Evolutionary conservation across 2,113 vertebrate species (phyloP).

Genomic region (Bothrops jararaca): DNA sequence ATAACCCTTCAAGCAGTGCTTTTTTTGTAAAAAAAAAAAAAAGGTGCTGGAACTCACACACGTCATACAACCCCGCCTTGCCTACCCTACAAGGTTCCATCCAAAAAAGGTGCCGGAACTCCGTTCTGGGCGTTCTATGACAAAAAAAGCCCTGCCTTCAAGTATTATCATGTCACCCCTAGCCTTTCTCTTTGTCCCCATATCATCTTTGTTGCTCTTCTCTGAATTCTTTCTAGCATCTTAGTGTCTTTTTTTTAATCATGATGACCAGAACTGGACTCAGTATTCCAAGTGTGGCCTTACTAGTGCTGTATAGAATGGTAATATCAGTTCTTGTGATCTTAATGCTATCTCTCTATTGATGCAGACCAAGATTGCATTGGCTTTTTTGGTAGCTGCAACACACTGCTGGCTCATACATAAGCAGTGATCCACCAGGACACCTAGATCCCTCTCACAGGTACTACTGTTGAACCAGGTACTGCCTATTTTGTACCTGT

Average conservation of each 20-base stretch:
- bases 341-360: background rate
- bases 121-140: too few species aligned
- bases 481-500: background rate
- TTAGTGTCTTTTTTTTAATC: background rate
- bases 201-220: background rate
- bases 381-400: background rate
- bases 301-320: background rate
- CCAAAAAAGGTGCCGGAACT: too few species aligned
- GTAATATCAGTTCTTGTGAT: background rate
- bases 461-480: background rate
- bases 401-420: background rate
- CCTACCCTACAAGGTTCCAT: too few species aligned
- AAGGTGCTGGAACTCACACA: too few species aligned
- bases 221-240: background rate
- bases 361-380: background rate
- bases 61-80: too few species aligned
- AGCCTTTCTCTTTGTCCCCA: background rate
- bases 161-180: too few species aligned
- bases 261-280: background rate
- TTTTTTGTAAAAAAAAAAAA: too few species aligned
- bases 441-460: background rate
- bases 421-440: background rate
- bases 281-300: background rate
- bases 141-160: too few species aligned
- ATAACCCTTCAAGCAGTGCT: too few species aligned